A percentile compares a stretch with the other conserved stretches of the same genome.
Evolutionary conservation across 2,888 invertebrate species (phyloP).

Genomic region (Cosmopolites sordidus): DNA sequence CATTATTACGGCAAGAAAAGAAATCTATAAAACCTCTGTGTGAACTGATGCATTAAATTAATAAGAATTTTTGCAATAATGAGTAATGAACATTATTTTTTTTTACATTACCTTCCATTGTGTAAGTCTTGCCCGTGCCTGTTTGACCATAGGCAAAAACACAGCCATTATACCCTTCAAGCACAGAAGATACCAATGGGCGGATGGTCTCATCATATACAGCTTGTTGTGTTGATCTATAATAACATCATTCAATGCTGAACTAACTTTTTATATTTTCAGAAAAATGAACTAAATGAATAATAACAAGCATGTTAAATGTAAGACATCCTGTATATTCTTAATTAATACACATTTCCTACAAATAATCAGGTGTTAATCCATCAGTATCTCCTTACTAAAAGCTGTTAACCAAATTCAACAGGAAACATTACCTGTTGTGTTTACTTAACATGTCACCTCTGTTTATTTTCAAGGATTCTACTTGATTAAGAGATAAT

Average conservation of each 20-base stretch:
- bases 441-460: slow-evolving; percentile 1
- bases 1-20: no score
- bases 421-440: slow-evolving; percentile 3
- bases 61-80: not conserved
- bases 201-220: slow-evolving; percentile 95
- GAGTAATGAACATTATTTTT: not conserved
- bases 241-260: no score
- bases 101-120: slow-evolving; percentile 65
- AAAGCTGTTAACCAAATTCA: slow-evolving; percentile 4
- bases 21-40: not conserved
- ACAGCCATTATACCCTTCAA: slow-evolving; percentile 98
- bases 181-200: slow-evolving; percentile 89
- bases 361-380: not conserved
- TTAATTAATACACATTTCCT: not conserved
- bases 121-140: slow-evolving; percentile 85
- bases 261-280: not conserved
- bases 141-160: slow-evolving; percentile 99
- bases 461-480: slow-evolving; percentile 1
- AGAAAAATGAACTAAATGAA: no score
- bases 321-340: not conserved
- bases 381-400: not conserved
- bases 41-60: not conserved
- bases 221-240: slow-evolving; percentile 79
- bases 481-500: not conserved
- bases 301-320: no score